Conservation (phyloP, 2,113 vertebrate species). For the Clarias batrachus region DNA sequence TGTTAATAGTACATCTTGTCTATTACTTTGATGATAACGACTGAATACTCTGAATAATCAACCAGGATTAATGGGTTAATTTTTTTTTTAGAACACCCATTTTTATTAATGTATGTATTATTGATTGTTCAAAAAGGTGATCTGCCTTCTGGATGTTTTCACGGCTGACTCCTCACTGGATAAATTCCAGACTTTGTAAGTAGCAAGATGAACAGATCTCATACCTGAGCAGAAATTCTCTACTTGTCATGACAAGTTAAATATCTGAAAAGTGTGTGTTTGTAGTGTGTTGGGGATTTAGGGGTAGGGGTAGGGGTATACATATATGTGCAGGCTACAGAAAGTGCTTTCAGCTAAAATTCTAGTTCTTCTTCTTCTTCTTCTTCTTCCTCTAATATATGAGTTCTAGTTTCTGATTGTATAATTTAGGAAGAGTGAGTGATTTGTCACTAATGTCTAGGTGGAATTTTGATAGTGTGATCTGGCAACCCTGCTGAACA, state of each 20-base stretch:
- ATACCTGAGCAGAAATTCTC: constrained; percentile 57
- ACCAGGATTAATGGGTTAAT: background rate
- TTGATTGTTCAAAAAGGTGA: constrained; percentile 66
- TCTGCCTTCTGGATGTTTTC: constrained; percentile 78
- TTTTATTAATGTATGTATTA: background rate
- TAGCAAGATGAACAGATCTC: constrained; percentile 46
- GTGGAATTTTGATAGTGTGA: too few species aligned
- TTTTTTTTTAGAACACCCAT: background rate
- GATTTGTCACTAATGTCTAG: too few species aligned
- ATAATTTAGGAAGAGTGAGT: too few species aligned
- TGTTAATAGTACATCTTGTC: background rate
- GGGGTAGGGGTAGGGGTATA: background rate
- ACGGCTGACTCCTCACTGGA: constrained; percentile 74
- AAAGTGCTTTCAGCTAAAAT: background rate
- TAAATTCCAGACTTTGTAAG: constrained; percentile 81
- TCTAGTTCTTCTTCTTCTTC: background rate
- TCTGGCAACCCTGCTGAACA: too few species aligned
- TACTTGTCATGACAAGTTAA: constrained; percentile 55
- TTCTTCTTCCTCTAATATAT: background rate
- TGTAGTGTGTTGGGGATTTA: constrained; percentile 36
- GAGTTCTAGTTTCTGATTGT: too few species aligned
- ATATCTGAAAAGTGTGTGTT: constrained; percentile 9
- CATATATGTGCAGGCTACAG: constrained; percentile 33
- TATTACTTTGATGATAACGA: background rate
- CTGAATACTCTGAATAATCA: background rate